phyloP scores from a whole-genome alignment of 2,797 vertebrate species.

The Siniperca obscura region DNA sequence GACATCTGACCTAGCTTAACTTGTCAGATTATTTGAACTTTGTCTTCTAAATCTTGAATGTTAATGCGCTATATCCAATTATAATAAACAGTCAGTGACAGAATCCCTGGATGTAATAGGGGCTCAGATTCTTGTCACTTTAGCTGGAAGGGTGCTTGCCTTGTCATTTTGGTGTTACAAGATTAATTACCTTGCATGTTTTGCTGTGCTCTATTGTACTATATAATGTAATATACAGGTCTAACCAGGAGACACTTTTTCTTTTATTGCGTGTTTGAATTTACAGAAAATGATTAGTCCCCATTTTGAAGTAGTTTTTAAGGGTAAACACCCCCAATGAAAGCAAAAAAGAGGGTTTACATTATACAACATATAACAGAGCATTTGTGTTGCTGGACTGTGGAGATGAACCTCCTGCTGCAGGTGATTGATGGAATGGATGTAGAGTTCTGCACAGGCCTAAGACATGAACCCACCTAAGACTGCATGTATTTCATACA shows the following conservation, averaged over 20 bases:
- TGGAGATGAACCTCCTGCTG: neutral
- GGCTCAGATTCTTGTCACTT: constrained; percentile 43
- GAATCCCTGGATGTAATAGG: constrained; percentile 35
- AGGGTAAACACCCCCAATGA: neutral
- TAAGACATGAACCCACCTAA: neutral
- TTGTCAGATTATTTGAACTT: constrained; percentile 39
- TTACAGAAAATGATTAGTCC: neutral
- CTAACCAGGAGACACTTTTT: neutral
- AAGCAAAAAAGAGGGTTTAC: neutral
- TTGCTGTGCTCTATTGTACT: neutral
- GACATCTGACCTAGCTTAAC: constrained; percentile 29
- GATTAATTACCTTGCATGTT: neutral
- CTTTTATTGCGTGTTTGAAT: neutral
- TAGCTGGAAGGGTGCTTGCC: neutral
- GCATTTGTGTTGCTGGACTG: too few relatives aligned
- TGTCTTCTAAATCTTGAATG: constrained; percentile 36
- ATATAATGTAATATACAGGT: neutral
- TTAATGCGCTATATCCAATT: constrained; percentile 44
- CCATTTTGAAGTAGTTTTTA: neutral
- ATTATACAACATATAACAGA: neutral
- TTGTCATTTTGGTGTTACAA: neutral
- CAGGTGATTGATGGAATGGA: too few relatives aligned
- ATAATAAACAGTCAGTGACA: constrained; percentile 30
- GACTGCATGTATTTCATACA: neutral
- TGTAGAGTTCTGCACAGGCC: neutral